Base-by-base conservation (phyloP, 2,797 vertebrate species). In the Mus spretus region DNA sequence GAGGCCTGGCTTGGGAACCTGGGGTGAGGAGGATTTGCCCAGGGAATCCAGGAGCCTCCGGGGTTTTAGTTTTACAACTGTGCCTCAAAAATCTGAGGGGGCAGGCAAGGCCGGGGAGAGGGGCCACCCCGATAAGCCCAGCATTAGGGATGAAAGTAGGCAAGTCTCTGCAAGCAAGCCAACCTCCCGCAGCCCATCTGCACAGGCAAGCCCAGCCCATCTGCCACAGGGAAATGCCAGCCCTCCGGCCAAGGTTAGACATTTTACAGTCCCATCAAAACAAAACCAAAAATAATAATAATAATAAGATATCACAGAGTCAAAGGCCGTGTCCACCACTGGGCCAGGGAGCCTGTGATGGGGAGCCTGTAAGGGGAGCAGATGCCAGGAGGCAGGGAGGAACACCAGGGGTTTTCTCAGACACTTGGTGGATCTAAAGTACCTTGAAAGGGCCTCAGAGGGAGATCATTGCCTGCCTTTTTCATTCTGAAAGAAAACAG, bases 401-500 rank as follows among this genome's bases (percentile, higher is more conserved):
- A 57, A 31, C 82, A 63, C 86, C 77, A 59, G 63, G 94, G 57
- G 79, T 44, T 53, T 65, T 84, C 89, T 96, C 93, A 83, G 82
- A 94, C 53, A 47, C 91, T 95, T 13, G 63, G 79, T 63, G 40
- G 94, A 98, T 96, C 98, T 98, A 97, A 98, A 98, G 99, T 99
- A 99, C 99, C 99, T 99, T 99, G 98, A 98, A 99, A 99, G 96
- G 98, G 98, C 99, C 99, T 99, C 99, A 98, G 98, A 99, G 98
- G 99, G 98, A 98, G 99, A 98, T 99, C 99, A 99, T 98, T 98
- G 98, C 98, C 98, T 99, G 99, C 98, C 98, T 99, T 99, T 99
- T 99, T 99, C 99, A 99, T 99, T 99, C 99, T 99, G 99, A 99
- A 99, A 99, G 99, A 99, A 99, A 99, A 99, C 98, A 99, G 98